Evolutionary conservation across 1,140 invertebrate genomes (phyloP).

Genomic region (Ceratina calcarata): DNA sequence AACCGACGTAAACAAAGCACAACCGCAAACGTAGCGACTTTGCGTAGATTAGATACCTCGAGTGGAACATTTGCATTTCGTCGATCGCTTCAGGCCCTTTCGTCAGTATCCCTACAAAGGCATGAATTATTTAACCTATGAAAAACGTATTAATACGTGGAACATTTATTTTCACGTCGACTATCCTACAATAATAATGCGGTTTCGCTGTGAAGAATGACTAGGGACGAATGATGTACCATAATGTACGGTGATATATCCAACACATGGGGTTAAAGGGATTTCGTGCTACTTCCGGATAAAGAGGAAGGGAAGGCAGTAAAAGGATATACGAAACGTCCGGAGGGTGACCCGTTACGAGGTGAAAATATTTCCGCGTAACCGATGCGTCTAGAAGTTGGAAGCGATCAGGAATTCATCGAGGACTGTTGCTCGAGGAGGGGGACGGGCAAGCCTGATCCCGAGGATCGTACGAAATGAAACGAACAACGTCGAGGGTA

Average conservation of each 20-base stretch:
- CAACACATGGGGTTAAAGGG: background rate
- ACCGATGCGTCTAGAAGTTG: conserved; percentile 50
- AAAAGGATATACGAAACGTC: conserved; percentile 19
- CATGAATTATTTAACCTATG: no score
- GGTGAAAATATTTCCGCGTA: conserved; percentile 56
- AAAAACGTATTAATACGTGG: no score
- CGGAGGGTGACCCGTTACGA: conserved; percentile 33
- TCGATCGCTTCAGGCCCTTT: no score
- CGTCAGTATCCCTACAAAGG: no score
- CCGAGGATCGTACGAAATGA: background rate
- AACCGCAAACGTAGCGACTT: conserved; percentile 28
- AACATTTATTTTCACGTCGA: no score
- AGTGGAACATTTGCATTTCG: background rate
- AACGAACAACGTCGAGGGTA: conserved; percentile 39
- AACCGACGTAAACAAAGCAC: conserved; percentile 60
- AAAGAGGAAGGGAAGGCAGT: conserved; percentile 2
- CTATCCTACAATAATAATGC: no score
- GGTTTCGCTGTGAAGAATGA: no score
- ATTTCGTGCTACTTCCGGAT: conserved; percentile 5
- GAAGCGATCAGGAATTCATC: conserved; percentile 57
- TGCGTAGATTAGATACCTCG: conserved; percentile 25
- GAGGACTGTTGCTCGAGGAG: conserved; percentile 43
- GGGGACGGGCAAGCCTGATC: background rate
- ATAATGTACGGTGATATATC: no score
- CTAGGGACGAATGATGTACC: no score